Evolutionary conservation across 2,797 vertebrate species (phyloP), one percentile per base, ranked within the genome.

Genomic region (Dicrostonyx torquatus): DNA sequence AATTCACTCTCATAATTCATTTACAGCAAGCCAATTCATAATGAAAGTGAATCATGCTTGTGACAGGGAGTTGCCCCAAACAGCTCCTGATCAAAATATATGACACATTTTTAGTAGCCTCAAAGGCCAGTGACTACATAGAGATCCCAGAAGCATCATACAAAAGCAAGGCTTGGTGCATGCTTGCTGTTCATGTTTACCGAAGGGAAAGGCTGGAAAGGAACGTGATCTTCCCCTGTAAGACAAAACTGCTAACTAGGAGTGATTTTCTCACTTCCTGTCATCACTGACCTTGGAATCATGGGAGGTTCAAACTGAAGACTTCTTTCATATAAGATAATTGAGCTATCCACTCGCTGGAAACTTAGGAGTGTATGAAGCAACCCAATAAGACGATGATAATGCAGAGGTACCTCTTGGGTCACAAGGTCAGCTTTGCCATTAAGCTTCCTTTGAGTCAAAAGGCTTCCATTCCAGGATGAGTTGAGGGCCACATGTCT

Each of bases 191-290:
- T 70, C 3, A 31, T 6, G 22, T 34, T 34, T 79, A 79, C 68
- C 31, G 48, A 72, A 66, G 58, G 22, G 17, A 73, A 20, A 48
- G 58, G 62, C 62, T 26, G 64, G 64, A 55, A 90, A 88, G 64
- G 91, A 9, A 7, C 43, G 45, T n/a, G 2, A 34, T 79, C 15
- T 72, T 31, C 85, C 17, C 24, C 24, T n/a, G 24, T 76, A 86
- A 87, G n/a, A 45, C 15, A 75, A 73, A 94, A 84, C 79, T 86
- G n/a, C 37, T 88, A 82, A 34, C 4, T 22, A 26, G 18, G 45
- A 84, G 37, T 94, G 26, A 76, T 45, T 75, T 94, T 93, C 89
- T 93, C 89, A 12, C 15, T 88, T 53, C 82, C 31, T 2, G 50
- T 2, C 5, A 75, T 58, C 4, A 53, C 40, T 5, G 78, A 13